Evolutionary conservation across 2,888 invertebrate genomes (phyloP), one percentile per base, ranked within the genome.

Genomic region (Koerneria pararmatus): DNA sequence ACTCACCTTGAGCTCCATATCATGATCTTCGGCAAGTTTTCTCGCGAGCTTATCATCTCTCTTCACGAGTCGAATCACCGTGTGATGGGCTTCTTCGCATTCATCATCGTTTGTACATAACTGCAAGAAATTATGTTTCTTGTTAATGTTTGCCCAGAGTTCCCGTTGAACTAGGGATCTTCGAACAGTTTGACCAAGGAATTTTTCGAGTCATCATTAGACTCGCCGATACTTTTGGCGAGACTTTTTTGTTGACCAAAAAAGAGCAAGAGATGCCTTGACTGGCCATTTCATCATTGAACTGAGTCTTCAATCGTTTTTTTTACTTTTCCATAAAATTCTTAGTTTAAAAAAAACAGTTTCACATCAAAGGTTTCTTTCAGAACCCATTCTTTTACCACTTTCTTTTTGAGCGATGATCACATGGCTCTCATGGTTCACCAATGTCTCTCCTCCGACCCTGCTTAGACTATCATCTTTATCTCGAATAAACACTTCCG

Each of bases 21-120:
- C 78, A 57, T 82, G 79, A 6, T 78, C 75, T 0, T 61, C 69
- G 29, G 82, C 82, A 51, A 80, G 76, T 65, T 71, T 67, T 51
- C 76, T 67, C 11, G 82, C 82, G 54, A 82, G 63, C 22, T 69
- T 74, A 60, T 82, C 82, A 56, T 82, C 80, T 37, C 82, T 69
- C 70, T 81, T 82, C 24, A 66, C 70, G 57, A 82, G 66, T 48
- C 73, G 74, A 57, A 82, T 74, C 24, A 80, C 76, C 22, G 75
- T 74, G 60, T 79, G 80, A 8, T 70, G 69, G 4, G 78, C 68
- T 15, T 75, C 74, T 6, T 41, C 63, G 54, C 76, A 76, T n/a
- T 51, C 31, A 6, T 51, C 51, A 5, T 53, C 62, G n/a, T n/a
- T n/a, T 24, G 62, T 53, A 31, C 62, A 62, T 3, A 62, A 35